Evolutionary conservation across 2,113 vertebrate genomes (phyloP).

Genomic region (Pongo abelii): DNA sequence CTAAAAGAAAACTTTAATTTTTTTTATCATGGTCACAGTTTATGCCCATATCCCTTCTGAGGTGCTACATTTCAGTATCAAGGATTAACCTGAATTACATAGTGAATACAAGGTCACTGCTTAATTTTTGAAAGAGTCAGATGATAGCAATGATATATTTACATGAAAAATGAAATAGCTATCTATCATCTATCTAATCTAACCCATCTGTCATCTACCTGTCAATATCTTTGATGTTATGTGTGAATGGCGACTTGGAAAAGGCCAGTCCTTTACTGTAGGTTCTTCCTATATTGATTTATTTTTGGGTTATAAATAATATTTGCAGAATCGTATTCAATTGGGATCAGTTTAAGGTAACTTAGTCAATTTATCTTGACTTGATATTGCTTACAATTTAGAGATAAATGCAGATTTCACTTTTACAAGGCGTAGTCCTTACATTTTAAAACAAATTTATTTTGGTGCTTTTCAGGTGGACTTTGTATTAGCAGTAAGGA

Average conservation of each 20-base stretch:
- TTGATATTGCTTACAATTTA: constrained; percentile 31
- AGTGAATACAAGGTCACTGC: not conserved
- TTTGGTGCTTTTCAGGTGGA: constrained; percentile 46
- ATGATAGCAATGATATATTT: constrained; percentile 25
- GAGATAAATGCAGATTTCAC: constrained; percentile 27
- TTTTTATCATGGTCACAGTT: not conserved
- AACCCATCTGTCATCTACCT: not conserved
- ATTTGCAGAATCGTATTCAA: not conserved
- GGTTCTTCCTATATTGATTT: not conserved
- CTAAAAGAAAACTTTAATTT: not conserved
- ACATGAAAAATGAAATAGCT: not conserved
- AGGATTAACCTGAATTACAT: not conserved
- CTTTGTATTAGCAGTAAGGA: not conserved
- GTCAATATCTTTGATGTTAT: not conserved
- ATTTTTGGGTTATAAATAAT: constrained; percentile 40
- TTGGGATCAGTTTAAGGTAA: not conserved
- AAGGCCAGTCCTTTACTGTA: not conserved
- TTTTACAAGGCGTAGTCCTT: not conserved
- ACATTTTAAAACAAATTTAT: constrained; percentile 46
- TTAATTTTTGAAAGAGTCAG: constrained; percentile 25
- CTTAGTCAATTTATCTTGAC: constrained; percentile 39
- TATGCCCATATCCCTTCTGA: not conserved
- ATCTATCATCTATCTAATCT: not conserved
- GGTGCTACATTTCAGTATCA: not conserved
- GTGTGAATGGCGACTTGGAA: not conserved